Conservation (phyloP, 2,888 invertebrate species). For the Mesorhabditis sp. region DNA sequence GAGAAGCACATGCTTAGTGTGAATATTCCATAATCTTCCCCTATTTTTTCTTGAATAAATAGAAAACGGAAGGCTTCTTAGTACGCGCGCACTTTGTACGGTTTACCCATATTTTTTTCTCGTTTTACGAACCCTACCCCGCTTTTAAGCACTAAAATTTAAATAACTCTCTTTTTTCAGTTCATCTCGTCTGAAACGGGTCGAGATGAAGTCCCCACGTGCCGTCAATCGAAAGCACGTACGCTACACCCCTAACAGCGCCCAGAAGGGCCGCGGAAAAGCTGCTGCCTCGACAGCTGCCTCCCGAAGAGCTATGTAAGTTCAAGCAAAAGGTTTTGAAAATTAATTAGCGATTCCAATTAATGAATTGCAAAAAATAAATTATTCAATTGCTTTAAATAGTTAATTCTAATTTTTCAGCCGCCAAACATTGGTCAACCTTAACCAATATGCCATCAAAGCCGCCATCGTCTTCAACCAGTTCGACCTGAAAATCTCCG, state of each 20-base stretch:
- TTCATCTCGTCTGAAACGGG: too few species aligned
- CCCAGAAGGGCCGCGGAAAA: neutral
- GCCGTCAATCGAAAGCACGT: conserved; percentile 2
- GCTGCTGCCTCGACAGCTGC: neutral
- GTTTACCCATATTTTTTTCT: too few species aligned
- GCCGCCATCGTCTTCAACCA: neutral
- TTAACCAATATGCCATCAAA: neutral
- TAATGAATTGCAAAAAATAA: neutral
- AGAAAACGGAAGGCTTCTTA: too few species aligned
- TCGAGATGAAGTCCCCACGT: conserved; percentile 1
- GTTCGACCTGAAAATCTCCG: neutral
- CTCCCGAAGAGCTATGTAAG: neutral
- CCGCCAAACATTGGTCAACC: neutral
- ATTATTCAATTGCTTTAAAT: neutral
- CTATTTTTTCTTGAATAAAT: too few species aligned
- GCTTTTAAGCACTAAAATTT: too few species aligned
- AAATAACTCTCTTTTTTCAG: too few species aligned
- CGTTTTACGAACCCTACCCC: too few species aligned
- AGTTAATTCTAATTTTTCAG: neutral
- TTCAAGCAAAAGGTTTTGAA: neutral
- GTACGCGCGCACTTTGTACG: too few species aligned
- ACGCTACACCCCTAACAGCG: neutral
- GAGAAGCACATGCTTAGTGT: too few species aligned
- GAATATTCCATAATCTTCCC: too few species aligned
- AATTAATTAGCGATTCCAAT: neutral